Evolutionary conservation across 2,888 invertebrate species (phyloP).

Genomic region (Girardia tigrina): DNA sequence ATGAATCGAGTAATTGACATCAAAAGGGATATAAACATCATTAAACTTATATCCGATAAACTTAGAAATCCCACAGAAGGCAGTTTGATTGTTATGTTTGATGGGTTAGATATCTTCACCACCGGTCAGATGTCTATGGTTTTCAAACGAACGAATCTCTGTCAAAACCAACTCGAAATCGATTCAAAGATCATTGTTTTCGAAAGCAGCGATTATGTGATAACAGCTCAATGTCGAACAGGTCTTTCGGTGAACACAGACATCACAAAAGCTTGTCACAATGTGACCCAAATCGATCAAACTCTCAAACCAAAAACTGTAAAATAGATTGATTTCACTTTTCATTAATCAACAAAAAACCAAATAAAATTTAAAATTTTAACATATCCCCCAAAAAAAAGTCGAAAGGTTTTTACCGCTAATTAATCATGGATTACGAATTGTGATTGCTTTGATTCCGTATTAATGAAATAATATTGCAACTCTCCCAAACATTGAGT

Average conservation of each 20-base stretch:
- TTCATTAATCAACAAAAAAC: too few relatives aligned
- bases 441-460: not conserved
- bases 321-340: too few relatives aligned
- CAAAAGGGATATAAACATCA: not conserved
- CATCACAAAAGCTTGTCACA: not conserved
- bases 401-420: too few relatives aligned
- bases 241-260: not conserved
- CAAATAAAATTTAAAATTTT: too few relatives aligned
- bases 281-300: not conserved
- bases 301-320: not conserved
- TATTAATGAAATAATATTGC: too few relatives aligned
- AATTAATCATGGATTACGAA: not conserved
- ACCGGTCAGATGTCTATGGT: not conserved
- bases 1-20: not conserved
- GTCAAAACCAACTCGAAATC: not conserved
- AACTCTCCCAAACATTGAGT: too few relatives aligned
- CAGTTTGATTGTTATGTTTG: not conserved
- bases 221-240: not conserved
- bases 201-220: not conserved
- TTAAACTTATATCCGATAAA: not conserved
- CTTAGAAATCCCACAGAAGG: not conserved
- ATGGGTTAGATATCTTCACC: not conserved
- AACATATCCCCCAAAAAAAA: too few relatives aligned
- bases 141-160: not conserved
- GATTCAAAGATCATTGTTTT: not conserved